phyloP scores from a whole-genome alignment of 2,113 vertebrate genomes.

The Albula goreensis region DNA sequence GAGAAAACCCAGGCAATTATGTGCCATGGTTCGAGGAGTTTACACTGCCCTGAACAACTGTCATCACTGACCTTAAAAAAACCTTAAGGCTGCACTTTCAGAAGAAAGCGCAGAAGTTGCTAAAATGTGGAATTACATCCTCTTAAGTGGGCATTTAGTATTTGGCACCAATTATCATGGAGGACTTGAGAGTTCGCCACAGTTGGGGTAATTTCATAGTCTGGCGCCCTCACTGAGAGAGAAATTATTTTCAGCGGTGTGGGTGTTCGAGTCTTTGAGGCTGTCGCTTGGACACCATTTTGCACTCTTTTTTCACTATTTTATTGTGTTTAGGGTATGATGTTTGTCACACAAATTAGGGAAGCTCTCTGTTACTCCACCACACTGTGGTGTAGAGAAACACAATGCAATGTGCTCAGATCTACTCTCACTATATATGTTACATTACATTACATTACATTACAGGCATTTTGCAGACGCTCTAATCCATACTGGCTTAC shows the following conservation, averaged over 20 bases:
- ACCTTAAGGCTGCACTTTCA: neutral
- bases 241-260: neutral
- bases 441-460: too few relatives aligned
- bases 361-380: too few relatives aligned
- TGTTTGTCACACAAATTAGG: too few relatives aligned
- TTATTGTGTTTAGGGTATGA: too few relatives aligned
- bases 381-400: neutral
- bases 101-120: neutral
- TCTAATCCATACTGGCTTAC: too few relatives aligned
- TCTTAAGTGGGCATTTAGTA: neutral
- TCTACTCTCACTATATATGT: too few relatives aligned
- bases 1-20: too few relatives aligned
- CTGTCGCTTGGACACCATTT: neutral
- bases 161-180: constrained; percentile 10
- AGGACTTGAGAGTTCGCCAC: constrained; percentile 7
- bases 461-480: too few relatives aligned
- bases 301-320: neutral
- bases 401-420: too few relatives aligned
- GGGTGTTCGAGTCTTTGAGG: neutral
- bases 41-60: neutral
- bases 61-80: neutral
- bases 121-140: neutral
- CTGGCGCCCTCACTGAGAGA: neutral
- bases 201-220: constrained; percentile 10
- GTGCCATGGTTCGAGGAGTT: too few relatives aligned